Evolutionary conservation across 2,888 invertebrate genomes (phyloP), one percentile per base, ranked within the genome.

Genomic region (Troides oblongomaculatus): DNA sequence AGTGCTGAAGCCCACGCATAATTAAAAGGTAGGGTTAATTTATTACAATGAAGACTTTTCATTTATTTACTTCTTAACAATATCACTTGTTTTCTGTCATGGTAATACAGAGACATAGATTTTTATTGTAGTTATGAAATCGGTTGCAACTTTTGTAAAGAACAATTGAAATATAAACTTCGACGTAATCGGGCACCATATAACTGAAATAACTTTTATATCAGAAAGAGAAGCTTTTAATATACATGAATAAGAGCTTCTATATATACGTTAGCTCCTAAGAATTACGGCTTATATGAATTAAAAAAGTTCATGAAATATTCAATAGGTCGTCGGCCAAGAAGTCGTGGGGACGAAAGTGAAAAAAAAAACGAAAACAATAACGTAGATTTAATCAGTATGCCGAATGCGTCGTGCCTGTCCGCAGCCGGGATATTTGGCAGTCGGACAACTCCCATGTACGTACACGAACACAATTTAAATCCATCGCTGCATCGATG

Each of bases 351-450:
- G 80, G 84, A 85, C 77, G 86, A 88, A 87, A 89, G 87, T 88
- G 83, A 89, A 89, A 88, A 86, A 83, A 86, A 87, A 69, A 86
- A 82, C 80, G 82, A 85, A 86, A 88, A 90, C 88, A 89, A 90
- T 89, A 88, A 88, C 83, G 84, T 76, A 78, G 80, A 83, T 86
- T 84, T 85, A 86, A 91, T 91, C 90, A 88, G 90, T 89, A 91
- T 92, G 89, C 92, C 83, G 84, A 78, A 79, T 81, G 82, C 84
- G 83, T 74, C 77, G 79, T 79, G 80, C 81, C 81, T 84, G 88
- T 87, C 85, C 86, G 83, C 89, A 88, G 88, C 87, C 87, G 89
- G 84, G 85, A 82, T 84, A 87, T 91, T 92, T 92, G 91, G 90
- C 90, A 89, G 84, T 77, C 81, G 83, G 81, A 86, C 86, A 86